Percentiles rank a stretch among this genome's conserved stretches.
phyloP scores from a whole-genome alignment of 2,797 vertebrate genomes.

The Rhincodon typus region DNA sequence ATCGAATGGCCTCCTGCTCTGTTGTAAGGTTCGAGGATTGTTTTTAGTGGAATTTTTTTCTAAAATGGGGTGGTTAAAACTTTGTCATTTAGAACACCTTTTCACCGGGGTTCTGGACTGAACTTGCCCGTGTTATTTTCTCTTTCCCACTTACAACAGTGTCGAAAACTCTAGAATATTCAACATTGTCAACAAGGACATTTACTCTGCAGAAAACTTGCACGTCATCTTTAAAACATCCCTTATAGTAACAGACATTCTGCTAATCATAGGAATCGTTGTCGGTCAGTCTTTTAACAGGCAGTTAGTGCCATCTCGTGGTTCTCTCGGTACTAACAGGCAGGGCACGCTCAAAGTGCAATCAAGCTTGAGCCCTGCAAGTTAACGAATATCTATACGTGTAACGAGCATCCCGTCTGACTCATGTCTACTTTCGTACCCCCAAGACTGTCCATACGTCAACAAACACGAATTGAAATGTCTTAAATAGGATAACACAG shows the following conservation, averaged over 20 bases:
- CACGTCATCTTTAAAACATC: background rate
- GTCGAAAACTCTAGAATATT: background rate
- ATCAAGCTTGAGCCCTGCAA: background rate
- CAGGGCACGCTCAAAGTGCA: background rate
- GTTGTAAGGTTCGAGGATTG: background rate
- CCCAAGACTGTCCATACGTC: background rate
- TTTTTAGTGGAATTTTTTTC: background rate
- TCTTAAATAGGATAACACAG: no score
- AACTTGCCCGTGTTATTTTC: background rate
- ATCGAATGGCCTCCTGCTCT: background rate
- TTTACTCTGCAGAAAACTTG: background rate
- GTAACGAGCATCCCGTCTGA: background rate
- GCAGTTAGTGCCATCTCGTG: constrained; percentile 7
- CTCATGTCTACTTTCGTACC: background rate
- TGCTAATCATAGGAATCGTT: background rate
- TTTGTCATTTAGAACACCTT: background rate
- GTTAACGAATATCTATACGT: background rate
- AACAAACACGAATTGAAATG: background rate
- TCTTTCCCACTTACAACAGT: background rate
- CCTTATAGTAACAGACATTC: background rate
- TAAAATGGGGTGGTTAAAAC: background rate
- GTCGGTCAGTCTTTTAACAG: background rate
- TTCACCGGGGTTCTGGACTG: no score
- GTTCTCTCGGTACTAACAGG: background rate
- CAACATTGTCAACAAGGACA: background rate